Percentiles rank a stretch among this genome's conserved stretches.
These are phyloP conservation scores for Colletes gigas DNA, from an alignment of 1,140 invertebrate genomes.

Conservation along the genomic window DNA sequence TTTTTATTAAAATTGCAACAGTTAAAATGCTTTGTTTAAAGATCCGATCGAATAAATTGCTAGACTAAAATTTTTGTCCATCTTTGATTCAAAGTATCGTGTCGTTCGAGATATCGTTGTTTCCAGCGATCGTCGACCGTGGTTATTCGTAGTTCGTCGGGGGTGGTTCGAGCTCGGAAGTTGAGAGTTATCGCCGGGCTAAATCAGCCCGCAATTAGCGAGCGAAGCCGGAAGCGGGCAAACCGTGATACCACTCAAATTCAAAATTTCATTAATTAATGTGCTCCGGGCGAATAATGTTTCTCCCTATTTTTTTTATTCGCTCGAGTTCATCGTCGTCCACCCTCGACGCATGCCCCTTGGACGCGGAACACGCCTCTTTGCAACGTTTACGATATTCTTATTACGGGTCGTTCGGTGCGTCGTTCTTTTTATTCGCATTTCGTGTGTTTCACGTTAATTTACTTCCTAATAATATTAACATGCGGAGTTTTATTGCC, in stretches of 20 bases:
- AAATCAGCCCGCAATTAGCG: conserved; percentile 69
- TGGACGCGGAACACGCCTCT: background rate
- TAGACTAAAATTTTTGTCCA: too few relatives aligned
- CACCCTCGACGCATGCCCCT: background rate
- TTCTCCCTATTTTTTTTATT: conserved; percentile 11
- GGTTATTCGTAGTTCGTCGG: conserved; percentile 47
- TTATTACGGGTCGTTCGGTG: background rate
- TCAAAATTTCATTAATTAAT: conserved; percentile 72
- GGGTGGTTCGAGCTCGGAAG: conserved; percentile 38
- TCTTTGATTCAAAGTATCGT: conserved; percentile 4
- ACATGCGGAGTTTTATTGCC: background rate
- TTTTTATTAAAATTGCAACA: too few relatives aligned
- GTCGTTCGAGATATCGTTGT: conserved; percentile 47
- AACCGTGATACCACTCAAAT: conserved; percentile 61
- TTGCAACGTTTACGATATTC: conserved; percentile 21
- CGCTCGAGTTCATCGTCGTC: background rate
- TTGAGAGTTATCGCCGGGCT: conserved; percentile 63
- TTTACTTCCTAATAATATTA: conserved; percentile 1
- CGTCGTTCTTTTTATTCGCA: background rate
- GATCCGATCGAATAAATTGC: too few relatives aligned
- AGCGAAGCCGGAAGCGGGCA: conserved; percentile 48
- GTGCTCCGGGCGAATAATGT: conserved; percentile 36
- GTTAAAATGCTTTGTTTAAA: too few relatives aligned
- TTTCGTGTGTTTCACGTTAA: background rate
- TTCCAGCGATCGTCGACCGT: conserved; percentile 36